These are phyloP conservation scores for Tridacna gigas DNA, from an alignment of 2,888 invertebrate genomes.

Conservation along the genomic window DNA sequence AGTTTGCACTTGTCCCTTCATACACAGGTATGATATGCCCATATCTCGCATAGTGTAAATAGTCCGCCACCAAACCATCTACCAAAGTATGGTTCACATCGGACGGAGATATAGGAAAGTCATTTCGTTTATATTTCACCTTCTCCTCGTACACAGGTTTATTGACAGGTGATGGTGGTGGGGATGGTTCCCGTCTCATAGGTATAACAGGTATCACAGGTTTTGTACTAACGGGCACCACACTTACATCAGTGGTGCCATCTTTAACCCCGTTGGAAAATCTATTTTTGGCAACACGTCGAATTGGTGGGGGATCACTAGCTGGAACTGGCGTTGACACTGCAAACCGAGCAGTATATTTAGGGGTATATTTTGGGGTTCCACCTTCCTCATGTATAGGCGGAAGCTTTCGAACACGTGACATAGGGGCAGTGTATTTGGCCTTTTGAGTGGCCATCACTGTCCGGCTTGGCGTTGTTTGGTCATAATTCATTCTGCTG, in stretches of 20 bases:
- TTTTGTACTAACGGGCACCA: conserved; percentile 9
- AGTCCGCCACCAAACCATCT: conserved; percentile 75
- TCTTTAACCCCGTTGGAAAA: conserved; percentile 23
- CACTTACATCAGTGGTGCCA: background rate
- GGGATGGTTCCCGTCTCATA: conserved; percentile 26
- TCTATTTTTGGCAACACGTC: conserved; percentile 39
- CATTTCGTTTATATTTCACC: background rate
- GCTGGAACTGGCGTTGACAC: conserved; percentile 3
- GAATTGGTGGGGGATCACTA: conserved; percentile 13
- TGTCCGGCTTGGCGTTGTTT: conserved; percentile 23
- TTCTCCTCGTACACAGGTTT: conserved; percentile 1
- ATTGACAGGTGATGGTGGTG: conserved; percentile 28
- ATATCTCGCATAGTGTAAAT: conserved; percentile 72
- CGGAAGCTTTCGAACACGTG: conserved; percentile 65
- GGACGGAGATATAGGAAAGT: conserved; percentile 39
- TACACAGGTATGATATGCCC: conserved; percentile 72
- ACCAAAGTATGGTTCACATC: conserved; percentile 68
- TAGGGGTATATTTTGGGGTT: conserved; percentile 20
- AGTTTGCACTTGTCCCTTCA: conserved; percentile 62
- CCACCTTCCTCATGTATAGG: conserved; percentile 70
- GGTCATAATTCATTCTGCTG: conserved; percentile 24
- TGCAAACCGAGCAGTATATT: conserved; percentile 15
- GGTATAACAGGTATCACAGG: conserved; percentile 59
- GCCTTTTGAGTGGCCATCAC: conserved; percentile 58
- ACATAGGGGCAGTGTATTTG: conserved; percentile 61